phyloP scores from a whole-genome alignment of 2,888 invertebrate species.

The Dendrolimus pini region DNA sequence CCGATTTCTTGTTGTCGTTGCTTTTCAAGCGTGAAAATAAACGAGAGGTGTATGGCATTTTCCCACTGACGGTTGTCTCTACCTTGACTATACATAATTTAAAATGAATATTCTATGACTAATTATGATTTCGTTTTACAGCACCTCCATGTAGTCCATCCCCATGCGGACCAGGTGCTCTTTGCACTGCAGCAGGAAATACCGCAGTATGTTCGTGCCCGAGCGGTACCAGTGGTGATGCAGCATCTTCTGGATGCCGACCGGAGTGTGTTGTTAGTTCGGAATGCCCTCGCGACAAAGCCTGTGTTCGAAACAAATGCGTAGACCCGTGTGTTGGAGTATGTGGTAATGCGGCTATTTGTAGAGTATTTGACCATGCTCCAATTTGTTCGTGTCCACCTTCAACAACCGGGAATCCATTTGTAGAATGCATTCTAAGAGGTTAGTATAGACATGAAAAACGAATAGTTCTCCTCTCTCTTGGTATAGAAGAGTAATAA shows the following conservation, averaged over 20 bases:
- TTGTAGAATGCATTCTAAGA: slow-evolving; percentile 77
- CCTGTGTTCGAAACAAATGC: slow-evolving; percentile 88
- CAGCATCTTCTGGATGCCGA: slow-evolving; percentile 85
- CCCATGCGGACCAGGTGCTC: slow-evolving; percentile 88
- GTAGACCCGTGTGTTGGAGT: slow-evolving; percentile 87
- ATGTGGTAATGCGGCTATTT: slow-evolving; percentile 87
- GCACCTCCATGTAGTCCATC: slow-evolving; percentile 82
- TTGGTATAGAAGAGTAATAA: too few species aligned
- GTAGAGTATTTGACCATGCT: slow-evolving; percentile 77
- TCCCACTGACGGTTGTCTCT: too few species aligned
- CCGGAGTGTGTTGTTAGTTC: slow-evolving; percentile 91
- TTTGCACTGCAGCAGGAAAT: slow-evolving; percentile 74
- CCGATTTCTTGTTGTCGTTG: too few species aligned
- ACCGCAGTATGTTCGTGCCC: slow-evolving; percentile 86
- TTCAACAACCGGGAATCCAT: slow-evolving; percentile 86
- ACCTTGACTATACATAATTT: too few species aligned
- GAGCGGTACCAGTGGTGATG: slow-evolving; percentile 84
- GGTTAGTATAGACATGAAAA: slow-evolving; percentile 23
- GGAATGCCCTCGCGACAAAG: slow-evolving; percentile 85
- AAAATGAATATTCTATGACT: too few species aligned
- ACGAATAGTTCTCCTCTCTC: too few species aligned
- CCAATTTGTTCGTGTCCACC: slow-evolving; percentile 86
- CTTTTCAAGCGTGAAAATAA: too few species aligned
- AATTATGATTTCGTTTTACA: slow-evolving; percentile 13
- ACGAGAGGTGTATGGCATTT: too few species aligned